Conservation (phyloP, 2,888 invertebrate species). For the Aporophyla nigra region DNA sequence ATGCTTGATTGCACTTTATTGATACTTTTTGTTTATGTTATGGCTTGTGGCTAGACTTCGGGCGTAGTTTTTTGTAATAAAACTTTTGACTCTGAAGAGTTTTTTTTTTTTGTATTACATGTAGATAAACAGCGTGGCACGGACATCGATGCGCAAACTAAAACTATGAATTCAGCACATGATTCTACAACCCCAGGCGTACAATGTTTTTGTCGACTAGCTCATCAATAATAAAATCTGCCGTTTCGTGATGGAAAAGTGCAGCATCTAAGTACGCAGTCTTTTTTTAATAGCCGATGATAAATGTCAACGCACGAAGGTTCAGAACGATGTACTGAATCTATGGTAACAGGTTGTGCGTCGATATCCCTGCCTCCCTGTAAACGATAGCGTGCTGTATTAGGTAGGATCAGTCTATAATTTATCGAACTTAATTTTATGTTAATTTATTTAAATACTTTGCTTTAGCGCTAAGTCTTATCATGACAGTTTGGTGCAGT, state of each 20-base stretch:
- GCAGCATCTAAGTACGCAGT: too few relatives aligned
- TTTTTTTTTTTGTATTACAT: not conserved
- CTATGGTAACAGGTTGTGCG: too few relatives aligned
- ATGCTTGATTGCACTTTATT: slow-evolving; percentile 12
- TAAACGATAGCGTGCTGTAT: not conserved
- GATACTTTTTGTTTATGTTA: slow-evolving; percentile 3
- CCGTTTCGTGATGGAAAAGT: too few relatives aligned
- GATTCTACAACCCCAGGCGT: too few relatives aligned
- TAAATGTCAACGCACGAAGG: too few relatives aligned
- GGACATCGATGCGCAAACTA: too few relatives aligned
- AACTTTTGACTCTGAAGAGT: not conserved
- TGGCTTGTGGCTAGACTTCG: not conserved
- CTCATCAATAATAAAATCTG: too few relatives aligned
- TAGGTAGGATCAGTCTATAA: not conserved
- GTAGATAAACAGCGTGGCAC: not conserved
- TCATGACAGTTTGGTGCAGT: slow-evolving; percentile 25
- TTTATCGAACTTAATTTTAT: not conserved
- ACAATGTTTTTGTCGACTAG: too few relatives aligned
- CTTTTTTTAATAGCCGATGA: too few relatives aligned
- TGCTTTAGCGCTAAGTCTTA: slow-evolving; percentile 8
- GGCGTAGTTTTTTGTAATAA: not conserved
- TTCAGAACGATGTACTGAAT: too few relatives aligned
- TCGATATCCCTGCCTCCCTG: too few relatives aligned
- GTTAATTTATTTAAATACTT: slow-evolving; percentile 14
- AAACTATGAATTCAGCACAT: too few relatives aligned